These are phyloP conservation scores for Pseudochirops corinnae DNA, from an alignment of 2,797 vertebrate species.

Conservation along the genomic window DNA sequence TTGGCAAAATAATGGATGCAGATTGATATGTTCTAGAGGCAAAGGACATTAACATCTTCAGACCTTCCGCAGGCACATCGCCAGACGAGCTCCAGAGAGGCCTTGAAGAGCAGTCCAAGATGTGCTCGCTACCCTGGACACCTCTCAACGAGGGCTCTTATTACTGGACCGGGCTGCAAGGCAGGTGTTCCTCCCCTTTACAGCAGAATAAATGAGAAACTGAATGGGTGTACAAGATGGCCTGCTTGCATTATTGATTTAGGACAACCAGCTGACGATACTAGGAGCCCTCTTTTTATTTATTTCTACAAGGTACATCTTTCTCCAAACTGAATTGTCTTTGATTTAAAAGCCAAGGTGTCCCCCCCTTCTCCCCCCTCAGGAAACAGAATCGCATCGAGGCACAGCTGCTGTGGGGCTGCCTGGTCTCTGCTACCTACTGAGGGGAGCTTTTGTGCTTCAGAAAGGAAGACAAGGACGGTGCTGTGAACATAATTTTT, in stretches of 20 bases:
- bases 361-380: conserved; percentile 52
- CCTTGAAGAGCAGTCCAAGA: conserved; percentile 57
- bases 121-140: conserved; percentile 50
- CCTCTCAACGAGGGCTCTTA: conserved; percentile 72
- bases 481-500: conserved; percentile 68
- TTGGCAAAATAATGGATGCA: conserved; percentile 81
- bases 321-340: conserved; percentile 84
- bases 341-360: conserved; percentile 83
- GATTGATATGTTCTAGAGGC: conserved; percentile 80
- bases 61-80: conserved; percentile 70
- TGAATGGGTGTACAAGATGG: conserved; percentile 74
- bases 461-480: conserved; percentile 69
- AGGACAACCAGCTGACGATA: conserved; percentile 76
- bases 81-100: conserved; percentile 57
- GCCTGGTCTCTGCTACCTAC: conserved; percentile 72
- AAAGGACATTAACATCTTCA: conserved; percentile 75
- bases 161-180: conserved; percentile 66
- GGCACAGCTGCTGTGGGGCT: conserved; percentile 79
- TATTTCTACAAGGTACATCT: conserved; percentile 83
- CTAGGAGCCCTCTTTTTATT: conserved; percentile 76
- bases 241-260: conserved; percentile 81
- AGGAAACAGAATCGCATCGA: conserved; percentile 76
- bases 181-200: conserved; percentile 73
- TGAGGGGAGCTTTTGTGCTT: conserved; percentile 75
- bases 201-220: conserved; percentile 72